A percentile compares a stretch with the other conserved stretches of the same genome.
These are phyloP conservation scores for Diabrotica undecimpunctata DNA, from an alignment of 1,140 invertebrate species.

Conservation along the genomic window DNA sequence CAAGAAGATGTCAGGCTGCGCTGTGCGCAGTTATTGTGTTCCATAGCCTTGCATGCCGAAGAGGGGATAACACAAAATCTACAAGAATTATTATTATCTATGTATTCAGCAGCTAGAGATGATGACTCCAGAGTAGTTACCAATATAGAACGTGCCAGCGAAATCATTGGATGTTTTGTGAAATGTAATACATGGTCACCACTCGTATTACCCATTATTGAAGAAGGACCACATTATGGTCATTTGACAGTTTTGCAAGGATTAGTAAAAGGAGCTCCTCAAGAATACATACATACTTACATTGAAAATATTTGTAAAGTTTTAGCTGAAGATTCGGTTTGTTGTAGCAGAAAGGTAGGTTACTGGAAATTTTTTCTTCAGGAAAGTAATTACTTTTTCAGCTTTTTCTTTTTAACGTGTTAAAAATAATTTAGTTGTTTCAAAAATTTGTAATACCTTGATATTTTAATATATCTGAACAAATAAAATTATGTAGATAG, in stretches of 20 bases:
- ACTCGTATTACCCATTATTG: slow-evolving; percentile 51
- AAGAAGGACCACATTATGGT: slow-evolving; percentile 50
- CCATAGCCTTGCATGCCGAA: slow-evolving; percentile 67
- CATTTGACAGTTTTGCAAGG: slow-evolving; percentile 52
- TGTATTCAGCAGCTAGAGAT: slow-evolving; percentile 59
- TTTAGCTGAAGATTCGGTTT: slow-evolving; percentile 42
- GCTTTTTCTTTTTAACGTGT: no score
- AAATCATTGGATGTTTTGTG: slow-evolving; percentile 41
- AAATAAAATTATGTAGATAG: no score
- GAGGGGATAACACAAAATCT: slow-evolving; percentile 64
- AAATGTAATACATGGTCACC: slow-evolving; percentile 50
- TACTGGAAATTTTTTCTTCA: slow-evolving; percentile 9
- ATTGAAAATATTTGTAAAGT: slow-evolving; percentile 42
- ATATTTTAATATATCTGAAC: no score
- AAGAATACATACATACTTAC: slow-evolving; percentile 29
- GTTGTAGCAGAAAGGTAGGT: slow-evolving; percentile 45
- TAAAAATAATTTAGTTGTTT: no score
- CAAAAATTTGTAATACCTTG: no score
- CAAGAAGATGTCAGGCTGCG: slow-evolving; percentile 65
- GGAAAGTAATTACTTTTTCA: slow-evolving; percentile 3
- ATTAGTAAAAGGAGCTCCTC: slow-evolving; percentile 50
- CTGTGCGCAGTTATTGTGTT: slow-evolving; percentile 67
- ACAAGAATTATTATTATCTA: slow-evolving; percentile 56
- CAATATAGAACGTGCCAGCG: slow-evolving; percentile 50
- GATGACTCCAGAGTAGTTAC: slow-evolving; percentile 58